A percentile compares a stretch with the other conserved stretches of the same genome.
These are phyloP conservation scores for Nesidiocoris tenuis DNA, from an alignment of 2,888 invertebrate genomes.

Conservation along the genomic window DNA sequence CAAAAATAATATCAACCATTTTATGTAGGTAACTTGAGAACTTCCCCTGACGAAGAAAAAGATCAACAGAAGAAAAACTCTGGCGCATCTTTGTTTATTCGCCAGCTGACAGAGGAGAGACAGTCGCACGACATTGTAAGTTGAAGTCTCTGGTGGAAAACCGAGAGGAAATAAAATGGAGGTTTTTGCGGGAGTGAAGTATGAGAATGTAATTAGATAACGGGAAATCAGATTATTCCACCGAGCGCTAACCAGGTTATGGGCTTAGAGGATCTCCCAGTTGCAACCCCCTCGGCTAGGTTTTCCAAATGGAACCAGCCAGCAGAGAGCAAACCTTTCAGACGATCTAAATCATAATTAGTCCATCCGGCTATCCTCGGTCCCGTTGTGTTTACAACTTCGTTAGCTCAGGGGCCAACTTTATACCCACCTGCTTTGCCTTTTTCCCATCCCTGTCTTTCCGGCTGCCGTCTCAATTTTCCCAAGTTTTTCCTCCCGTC, in stretches of 20 bases:
- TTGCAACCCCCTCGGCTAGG: neutral
- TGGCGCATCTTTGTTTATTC: neutral
- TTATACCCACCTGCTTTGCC: constrained; percentile 40
- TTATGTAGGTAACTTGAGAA: too few relatives aligned
- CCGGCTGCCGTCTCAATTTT: neutral
- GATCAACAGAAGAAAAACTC: neutral
- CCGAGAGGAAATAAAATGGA: neutral
- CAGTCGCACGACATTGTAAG: neutral
- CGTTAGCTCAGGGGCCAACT: constrained; percentile 32
- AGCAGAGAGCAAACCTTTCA: neutral
- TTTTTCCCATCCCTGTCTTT: constrained; percentile 9
- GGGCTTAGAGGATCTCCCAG: constrained; percentile 15
- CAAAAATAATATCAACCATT: too few relatives aligned
- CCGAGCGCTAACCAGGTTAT: constrained; percentile 30
- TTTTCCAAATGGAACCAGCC: neutral
- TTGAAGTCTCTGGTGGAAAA: neutral
- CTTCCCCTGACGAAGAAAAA: too few relatives aligned
- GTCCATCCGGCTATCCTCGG: constrained; percentile 26
- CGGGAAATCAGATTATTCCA: constrained; percentile 35
- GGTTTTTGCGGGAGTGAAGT: constrained; percentile 32
- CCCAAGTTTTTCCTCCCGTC: neutral
- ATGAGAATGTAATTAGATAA: constrained; percentile 43
- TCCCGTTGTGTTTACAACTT: constrained; percentile 41
- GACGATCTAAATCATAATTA: constrained; percentile 42
- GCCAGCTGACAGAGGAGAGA: neutral